Percentiles rank a stretch among this genome's conserved stretches.
phyloP scores from a whole-genome alignment of 2,113 vertebrate genomes.

The Ellobius talpinus region DNA sequence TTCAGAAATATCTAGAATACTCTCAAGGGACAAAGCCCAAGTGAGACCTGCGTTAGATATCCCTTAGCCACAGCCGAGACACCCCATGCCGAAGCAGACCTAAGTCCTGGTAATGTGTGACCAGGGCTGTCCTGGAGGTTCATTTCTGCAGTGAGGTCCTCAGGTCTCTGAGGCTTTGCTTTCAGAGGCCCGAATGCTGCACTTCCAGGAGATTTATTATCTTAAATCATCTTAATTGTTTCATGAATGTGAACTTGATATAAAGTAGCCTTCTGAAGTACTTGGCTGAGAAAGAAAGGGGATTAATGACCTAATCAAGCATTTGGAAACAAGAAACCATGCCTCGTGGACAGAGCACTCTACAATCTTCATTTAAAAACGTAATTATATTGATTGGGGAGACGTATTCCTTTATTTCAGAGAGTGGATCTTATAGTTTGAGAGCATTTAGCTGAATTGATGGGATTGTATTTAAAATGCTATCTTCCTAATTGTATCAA shows the following conservation, averaged over 20 bases:
- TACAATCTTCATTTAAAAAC: constrained; percentile 67
- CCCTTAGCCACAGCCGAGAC: background rate
- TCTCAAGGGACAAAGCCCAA: background rate
- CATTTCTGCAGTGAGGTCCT: background rate
- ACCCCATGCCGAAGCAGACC: rapidly evolving
- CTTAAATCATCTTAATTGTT: constrained; percentile 72
- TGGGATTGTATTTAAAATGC: constrained; percentile 71
- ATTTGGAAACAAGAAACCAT: constrained; percentile 45
- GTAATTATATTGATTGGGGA: constrained; percentile 74
- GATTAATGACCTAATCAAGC: constrained; percentile 66
- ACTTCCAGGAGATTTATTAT: constrained; percentile 50
- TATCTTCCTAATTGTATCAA: constrained; percentile 65
- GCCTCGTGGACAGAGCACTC: constrained; percentile 45
- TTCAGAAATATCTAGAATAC: background rate
- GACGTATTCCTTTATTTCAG: constrained; percentile 65
- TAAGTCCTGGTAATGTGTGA: too few species aligned
- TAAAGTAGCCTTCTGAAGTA: constrained; percentile 61
- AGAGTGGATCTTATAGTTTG: constrained; percentile 52
- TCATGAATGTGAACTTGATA: constrained; percentile 72
- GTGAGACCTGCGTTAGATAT: background rate
- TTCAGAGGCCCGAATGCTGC: background rate
- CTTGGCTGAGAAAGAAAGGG: constrained; percentile 24
- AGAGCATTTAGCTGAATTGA: constrained; percentile 72
- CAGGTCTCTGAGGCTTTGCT: background rate
- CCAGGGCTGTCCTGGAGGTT: background rate